Percentiles rank a stretch among this genome's conserved stretches.
Conservation (phyloP, 2,113 vertebrate species). For the Synchiropus splendidus region DNA sequence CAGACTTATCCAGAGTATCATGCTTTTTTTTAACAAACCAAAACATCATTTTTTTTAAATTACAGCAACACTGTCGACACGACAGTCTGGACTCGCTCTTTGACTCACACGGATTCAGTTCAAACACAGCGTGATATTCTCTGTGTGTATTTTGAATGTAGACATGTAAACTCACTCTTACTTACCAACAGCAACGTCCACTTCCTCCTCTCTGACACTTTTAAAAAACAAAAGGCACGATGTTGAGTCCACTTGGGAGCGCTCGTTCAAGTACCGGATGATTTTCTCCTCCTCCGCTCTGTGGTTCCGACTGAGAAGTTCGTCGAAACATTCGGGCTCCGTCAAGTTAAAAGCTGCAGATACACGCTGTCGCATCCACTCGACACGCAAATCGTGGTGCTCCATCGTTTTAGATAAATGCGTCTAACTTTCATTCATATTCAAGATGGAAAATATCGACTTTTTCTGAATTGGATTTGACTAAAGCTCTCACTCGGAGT, state of each 20-base stretch:
- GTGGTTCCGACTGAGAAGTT: conserved; percentile 68
- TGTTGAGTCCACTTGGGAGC: conserved; percentile 33
- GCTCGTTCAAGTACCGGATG: conserved; percentile 65
- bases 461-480: too few species aligned
- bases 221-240: conserved; percentile 72
- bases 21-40: too few species aligned
- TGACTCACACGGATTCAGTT: too few species aligned
- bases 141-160: too few species aligned
- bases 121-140: too few species aligned
- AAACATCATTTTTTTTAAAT: too few species aligned
- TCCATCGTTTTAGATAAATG: conserved; percentile 29
- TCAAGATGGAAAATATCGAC: too few species aligned
- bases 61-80: too few species aligned
- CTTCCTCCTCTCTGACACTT: conserved; percentile 47
- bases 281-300: conserved; percentile 61
- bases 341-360: conserved; percentile 54
- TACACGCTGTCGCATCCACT: conserved; percentile 73
- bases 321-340: conserved; percentile 64
- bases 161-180: background rate
- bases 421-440: background rate
- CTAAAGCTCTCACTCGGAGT: too few species aligned
- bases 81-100: too few species aligned
- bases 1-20: too few species aligned
- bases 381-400: conserved; percentile 73
- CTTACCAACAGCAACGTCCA: conserved; percentile 59